Evolutionary conservation across 2,113 vertebrate species (phyloP).

Genomic region (Spermophilus dauricus): DNA sequence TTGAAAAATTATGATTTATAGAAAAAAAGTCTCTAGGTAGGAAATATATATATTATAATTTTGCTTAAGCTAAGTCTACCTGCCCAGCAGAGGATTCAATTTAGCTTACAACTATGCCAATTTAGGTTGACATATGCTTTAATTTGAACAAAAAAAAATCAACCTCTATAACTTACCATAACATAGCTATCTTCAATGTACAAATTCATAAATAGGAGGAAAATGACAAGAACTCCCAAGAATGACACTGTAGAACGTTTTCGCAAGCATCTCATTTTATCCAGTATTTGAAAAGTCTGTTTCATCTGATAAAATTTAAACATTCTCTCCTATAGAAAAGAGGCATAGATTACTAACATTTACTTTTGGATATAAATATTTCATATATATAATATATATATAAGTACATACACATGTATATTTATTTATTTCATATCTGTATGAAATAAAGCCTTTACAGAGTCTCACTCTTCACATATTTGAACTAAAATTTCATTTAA

Average conservation of each 20-base stretch:
- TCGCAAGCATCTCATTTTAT: conserved; percentile 99
- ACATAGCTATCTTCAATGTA: conserved; percentile 98
- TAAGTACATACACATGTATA: neutral
- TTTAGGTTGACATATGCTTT: neutral
- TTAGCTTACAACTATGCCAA: neutral
- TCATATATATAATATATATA: neutral
- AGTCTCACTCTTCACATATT: neutral
- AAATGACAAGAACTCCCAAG: conserved; percentile 96
- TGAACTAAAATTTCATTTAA: neutral
- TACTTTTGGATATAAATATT: neutral
- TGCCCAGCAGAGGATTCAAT: neutral
- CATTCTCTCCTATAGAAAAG: conserved; percentile 82
- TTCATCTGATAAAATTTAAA: conserved; percentile 88
- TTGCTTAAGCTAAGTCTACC: neutral
- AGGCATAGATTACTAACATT: conserved; percentile 72
- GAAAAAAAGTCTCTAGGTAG: neutral
- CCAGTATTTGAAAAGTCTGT: conserved; percentile 92
- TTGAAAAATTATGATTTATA: neutral
- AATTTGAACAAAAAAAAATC: neutral
- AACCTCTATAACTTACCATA: conserved; percentile 91
- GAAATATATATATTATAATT: neutral
- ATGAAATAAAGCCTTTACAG: neutral
- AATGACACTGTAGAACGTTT: conserved; percentile 97
- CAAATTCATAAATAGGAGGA: conserved; percentile 97
- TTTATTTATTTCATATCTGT: neutral